Conservation (phyloP, 2,888 invertebrate species). For the Fissipunctia ypsillon region DNA sequence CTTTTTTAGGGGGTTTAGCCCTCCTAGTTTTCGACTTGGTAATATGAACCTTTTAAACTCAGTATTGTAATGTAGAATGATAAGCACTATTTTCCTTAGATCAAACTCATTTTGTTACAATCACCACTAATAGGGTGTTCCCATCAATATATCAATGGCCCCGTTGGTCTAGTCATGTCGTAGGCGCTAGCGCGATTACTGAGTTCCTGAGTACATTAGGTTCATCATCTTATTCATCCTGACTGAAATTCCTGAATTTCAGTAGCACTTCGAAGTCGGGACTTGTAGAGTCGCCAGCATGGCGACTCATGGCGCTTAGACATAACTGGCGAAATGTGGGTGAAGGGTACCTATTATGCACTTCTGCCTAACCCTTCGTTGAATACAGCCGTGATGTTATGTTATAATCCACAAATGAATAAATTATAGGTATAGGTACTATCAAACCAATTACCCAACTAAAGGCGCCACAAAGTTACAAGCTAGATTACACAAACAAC, state of each 20-base stretch:
- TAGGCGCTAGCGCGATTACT: too few relatives aligned
- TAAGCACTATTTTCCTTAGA: not conserved
- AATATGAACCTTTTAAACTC: not conserved
- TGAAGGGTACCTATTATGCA: too few relatives aligned
- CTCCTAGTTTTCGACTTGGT: not conserved
- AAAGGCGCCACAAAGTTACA: constrained; percentile 12
- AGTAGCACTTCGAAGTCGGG: not conserved
- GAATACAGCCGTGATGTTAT: not conserved
- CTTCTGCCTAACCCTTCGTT: not conserved
- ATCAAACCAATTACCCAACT: constrained; percentile 5
- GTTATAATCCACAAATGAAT: not conserved
- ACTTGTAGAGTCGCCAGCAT: not conserved
- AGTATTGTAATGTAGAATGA: not conserved
- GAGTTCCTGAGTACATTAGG: not conserved
- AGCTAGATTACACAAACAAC: constrained; percentile 44
- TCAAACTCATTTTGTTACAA: not conserved
- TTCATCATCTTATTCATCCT: not conserved
- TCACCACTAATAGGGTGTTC: not conserved
- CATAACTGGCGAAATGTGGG: too few relatives aligned
- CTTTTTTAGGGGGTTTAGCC: too few relatives aligned
- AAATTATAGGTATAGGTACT: not conserved
- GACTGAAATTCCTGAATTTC: not conserved
- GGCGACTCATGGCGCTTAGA: not conserved
- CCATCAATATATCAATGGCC: too few relatives aligned
- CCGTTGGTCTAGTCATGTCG: too few relatives aligned